Base-by-base conservation (phyloP, 2,888 invertebrate genomes). In the Drosophila infuscata region DNA sequence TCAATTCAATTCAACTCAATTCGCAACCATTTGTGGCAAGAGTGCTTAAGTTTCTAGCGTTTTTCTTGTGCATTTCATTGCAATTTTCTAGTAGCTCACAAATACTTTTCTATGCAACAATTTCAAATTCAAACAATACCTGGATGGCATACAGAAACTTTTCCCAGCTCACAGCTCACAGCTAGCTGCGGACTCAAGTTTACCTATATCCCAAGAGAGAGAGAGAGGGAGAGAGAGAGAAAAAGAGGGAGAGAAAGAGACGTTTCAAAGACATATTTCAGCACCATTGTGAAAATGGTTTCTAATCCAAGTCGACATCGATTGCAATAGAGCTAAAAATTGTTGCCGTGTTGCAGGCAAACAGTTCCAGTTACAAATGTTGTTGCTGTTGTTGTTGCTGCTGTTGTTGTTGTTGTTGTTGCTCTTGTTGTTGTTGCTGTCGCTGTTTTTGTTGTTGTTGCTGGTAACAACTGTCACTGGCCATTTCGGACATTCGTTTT, bases 401-500 rank as follows among this genome's bases (percentile, higher is more conserved):
- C n/a, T n/a, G n/a, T n/a, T n/a, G n/a, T n/a, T 65, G 53, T 1
- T 20, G 20, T 1, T n/a, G 11, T 0, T 41, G n/a, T 15, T 67
- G 56, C 12, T 62, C 38, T 30, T 59, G 46, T 33, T 77, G 52
- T 29, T 48, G 54, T 29, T 57, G 62, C 7, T 71, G 63, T 67
- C 65, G 56, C 7, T 64, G 51, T 11, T 69, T 51, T 15, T 68
- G 52, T 46, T 56, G 25, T 30, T 73, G 49, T 43, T 52, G 56
- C 35, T 61, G 63, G 68, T 20, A 68, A 61, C 56, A 77, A 59
- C 57, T 78, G 82, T 72, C 69, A 66, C 63, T 72, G 62, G 59
- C 76, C 69, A 65, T 80, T 79, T 79, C 54, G 80, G 76, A 80
- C 81, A 76, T 66, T 72, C 77, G 81, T 72, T 79, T 76, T 79